Evolutionary conservation across 1,140 invertebrate genomes (phyloP).

Genomic region (Gryllus bimaculatus): DNA sequence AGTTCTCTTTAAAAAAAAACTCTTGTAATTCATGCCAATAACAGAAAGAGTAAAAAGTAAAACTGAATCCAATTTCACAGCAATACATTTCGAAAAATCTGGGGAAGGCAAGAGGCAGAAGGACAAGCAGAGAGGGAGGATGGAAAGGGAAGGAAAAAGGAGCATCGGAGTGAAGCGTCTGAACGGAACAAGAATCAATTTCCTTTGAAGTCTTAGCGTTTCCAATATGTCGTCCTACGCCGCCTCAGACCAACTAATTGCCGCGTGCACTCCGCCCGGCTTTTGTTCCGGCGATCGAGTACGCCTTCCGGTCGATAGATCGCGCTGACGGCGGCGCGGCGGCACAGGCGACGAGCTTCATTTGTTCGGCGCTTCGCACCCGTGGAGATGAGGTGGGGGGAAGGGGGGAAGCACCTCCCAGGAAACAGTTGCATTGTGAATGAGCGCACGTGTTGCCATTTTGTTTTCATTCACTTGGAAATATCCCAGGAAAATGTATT

Average conservation of each 20-base stretch:
- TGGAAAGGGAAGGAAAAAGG: neutral
- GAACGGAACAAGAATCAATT: neutral
- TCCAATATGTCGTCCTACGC: neutral
- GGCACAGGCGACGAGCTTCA: neutral
- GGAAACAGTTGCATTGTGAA: too few relatives aligned
- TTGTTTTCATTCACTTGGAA: too few relatives aligned
- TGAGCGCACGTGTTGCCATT: too few relatives aligned
- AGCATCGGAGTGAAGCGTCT: neutral
- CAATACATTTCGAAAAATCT: neutral
- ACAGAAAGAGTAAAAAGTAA: neutral
- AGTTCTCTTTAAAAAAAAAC: neutral
- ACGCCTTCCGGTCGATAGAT: neutral
- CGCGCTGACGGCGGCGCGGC: neutral
- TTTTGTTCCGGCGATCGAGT: neutral
- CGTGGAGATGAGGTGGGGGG: neutral
- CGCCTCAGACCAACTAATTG: neutral
- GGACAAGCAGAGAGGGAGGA: neutral
- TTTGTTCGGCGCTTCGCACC: neutral
- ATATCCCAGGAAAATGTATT: too few relatives aligned
- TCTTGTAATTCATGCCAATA: slow-evolving; percentile 1
- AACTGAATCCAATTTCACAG: neutral
- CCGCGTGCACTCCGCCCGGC: too few relatives aligned
- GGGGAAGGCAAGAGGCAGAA: neutral
- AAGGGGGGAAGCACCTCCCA: neutral
- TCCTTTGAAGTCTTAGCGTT: neutral